Conservation (phyloP, 2,888 invertebrate species). For the Holacanthella duospinosa region DNA sequence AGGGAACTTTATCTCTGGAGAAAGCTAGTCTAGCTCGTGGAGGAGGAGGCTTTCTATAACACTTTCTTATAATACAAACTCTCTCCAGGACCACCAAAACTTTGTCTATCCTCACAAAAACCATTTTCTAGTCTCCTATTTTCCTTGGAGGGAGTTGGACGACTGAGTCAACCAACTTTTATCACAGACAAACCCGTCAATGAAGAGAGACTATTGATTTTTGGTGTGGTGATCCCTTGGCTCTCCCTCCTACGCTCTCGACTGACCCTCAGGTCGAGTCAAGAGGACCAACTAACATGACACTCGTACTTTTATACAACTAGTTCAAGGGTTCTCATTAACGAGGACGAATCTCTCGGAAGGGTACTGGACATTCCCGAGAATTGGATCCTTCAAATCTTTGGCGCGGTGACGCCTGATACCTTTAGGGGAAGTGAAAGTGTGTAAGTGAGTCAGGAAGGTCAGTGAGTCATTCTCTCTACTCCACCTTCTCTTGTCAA, state of each 20-base stretch:
- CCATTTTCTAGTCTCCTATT: neutral
- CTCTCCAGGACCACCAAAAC: neutral
- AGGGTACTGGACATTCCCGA: neutral
- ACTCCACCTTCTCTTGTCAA: too few species aligned
- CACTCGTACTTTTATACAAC: too few species aligned
- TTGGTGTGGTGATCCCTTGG: conserved; percentile 13
- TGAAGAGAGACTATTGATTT: conserved; percentile 14
- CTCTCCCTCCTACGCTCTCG: too few species aligned
- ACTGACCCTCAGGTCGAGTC: too few species aligned
- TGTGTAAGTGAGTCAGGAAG: neutral
- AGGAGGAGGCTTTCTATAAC: neutral
- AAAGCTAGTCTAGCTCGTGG: neutral
- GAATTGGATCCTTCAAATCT: neutral
- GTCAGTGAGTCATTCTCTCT: conserved; percentile 9
- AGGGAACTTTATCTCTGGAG: neutral
- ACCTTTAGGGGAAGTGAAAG: neutral
- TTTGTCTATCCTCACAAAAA: neutral
- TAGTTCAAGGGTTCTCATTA: too few species aligned
- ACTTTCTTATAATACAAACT: neutral
- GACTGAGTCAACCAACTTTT: neutral
- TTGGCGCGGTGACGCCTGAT: neutral
- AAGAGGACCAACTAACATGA: too few species aligned
- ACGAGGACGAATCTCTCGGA: neutral
- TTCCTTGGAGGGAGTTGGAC: neutral
- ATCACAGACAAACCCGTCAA: conserved; percentile 14